Percentiles rank a stretch among this genome's conserved stretches.
These are phyloP conservation scores for Chrysochloris asiatica DNA, from an alignment of 2,113 vertebrate genomes.

Conservation along the genomic window DNA sequence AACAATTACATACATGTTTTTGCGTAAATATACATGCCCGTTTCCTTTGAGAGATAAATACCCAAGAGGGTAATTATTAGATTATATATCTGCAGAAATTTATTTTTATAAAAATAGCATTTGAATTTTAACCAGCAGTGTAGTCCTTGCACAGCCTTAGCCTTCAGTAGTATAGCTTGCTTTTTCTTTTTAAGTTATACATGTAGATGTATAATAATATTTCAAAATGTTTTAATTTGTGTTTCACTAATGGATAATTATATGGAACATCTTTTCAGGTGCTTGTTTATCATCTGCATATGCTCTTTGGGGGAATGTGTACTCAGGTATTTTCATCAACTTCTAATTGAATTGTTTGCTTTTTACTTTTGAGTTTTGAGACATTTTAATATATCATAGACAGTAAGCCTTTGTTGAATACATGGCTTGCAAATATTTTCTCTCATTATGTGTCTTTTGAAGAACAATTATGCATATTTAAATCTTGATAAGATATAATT, in stretches of 20 bases:
- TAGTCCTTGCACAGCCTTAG: neutral
- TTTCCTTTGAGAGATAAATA: neutral
- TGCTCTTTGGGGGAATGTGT: neutral
- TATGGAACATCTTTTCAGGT: neutral
- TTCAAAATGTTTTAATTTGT: neutral
- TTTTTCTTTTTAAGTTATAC: neutral
- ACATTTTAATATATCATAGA: neutral
- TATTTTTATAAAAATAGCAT: neutral
- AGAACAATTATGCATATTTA: neutral
- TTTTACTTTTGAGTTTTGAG: neutral
- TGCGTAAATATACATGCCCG: neutral
- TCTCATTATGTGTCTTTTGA: neutral
- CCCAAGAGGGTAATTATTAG: neutral
- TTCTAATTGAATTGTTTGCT: neutral
- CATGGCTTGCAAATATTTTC: neutral
- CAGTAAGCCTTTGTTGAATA: neutral
- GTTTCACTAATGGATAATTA: neutral
- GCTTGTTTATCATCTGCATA: neutral
- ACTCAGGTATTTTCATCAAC: neutral
- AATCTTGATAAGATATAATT: neutral
- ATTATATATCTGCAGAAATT: neutral
- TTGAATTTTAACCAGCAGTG: no score
- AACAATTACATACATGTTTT: neutral
- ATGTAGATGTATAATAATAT: neutral
- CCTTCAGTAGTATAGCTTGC: neutral